Evolutionary conservation across 2,888 invertebrate genomes (phyloP).

Genomic region (Trachelus stipa): DNA sequence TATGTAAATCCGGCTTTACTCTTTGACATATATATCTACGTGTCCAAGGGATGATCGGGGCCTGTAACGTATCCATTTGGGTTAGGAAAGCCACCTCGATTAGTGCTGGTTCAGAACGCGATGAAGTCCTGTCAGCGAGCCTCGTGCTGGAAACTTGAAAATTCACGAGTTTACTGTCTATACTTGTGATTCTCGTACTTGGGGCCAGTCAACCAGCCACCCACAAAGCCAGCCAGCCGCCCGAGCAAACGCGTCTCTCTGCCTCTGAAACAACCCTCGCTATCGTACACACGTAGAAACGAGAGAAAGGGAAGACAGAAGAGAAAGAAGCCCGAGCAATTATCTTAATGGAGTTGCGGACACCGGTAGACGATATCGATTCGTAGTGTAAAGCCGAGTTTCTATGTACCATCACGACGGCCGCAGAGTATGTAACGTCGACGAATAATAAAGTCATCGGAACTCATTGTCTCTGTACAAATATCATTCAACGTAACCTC

Average conservation of each 20-base stretch:
- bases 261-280: background rate
- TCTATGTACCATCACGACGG: background rate
- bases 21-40: background rate
- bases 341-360: slow-evolving; percentile 63
- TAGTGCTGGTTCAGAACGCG: slow-evolving; percentile 19
- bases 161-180: background rate
- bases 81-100: slow-evolving; percentile 43
- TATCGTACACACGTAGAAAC: background rate
- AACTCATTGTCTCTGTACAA: background rate
- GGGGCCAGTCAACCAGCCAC: background rate
- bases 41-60: background rate
- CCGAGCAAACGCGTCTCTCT: background rate
- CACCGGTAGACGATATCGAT: slow-evolving; percentile 56
- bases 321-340: slow-evolving; percentile 48
- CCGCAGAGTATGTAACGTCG: background rate
- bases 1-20: background rate
- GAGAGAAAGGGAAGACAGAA: slow-evolving; percentile 9
- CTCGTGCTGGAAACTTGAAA: background rate
- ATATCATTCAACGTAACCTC: background rate
- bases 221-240: background rate
- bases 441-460: background rate
- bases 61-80: slow-evolving; percentile 44
- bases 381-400: slow-evolving; percentile 15
- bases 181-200: background rate
- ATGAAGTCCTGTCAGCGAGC: background rate